Evolutionary conservation across 2,113 vertebrate genomes (phyloP), one percentile per base, ranked within the genome.

Genomic region (Orientallactaga bullata): DNA sequence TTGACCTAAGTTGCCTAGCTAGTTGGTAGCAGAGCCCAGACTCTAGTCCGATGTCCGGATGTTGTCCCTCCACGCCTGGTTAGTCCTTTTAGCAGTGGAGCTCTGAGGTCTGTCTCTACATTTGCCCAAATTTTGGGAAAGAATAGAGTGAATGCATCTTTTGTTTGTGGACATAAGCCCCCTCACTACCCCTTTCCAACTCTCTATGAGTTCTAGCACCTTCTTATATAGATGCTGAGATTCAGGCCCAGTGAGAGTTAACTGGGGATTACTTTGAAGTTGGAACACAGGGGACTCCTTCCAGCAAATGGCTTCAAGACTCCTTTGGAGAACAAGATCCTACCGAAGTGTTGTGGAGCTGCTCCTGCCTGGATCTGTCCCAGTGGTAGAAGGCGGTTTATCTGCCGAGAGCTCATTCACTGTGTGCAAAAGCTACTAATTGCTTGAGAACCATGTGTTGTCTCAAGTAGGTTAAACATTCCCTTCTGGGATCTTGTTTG

Each of bases 401-500:
- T 88, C 87, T 37, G 73, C 94, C 39, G 71, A 37, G 65, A 89
- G 92, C 88, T 76, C 85, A 35, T 77, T 89, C 95, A 77, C 76
- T 78, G 90, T 89, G 85, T 69, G 85, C 94, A 92, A 88, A 97
- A 2, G 23, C 78, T 13, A 2, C 90, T 95, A 92, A 95, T 88
- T 92, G 88, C 82, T 91, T 42, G 83, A 88, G 85, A 85, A 85
- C 76, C 88, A 90, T 60, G 7, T 28, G 65, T 87, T 60, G 78
- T 90, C 92, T 93, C 63, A 97, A 96, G 92, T 80, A 91, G 92
- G 96, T 90, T 96, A 96, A 95, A 73, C 78, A 68, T 82, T 92
- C 96, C 95, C 92, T 90, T 73, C 96, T 96, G 96, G 78, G 77
- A 96, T 90, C 88, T 78, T 90, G 92, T 96, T 95, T 94, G 68